Base-by-base conservation (phyloP, 2,113 vertebrate genomes). In the Lophotis ruficrista region DNA sequence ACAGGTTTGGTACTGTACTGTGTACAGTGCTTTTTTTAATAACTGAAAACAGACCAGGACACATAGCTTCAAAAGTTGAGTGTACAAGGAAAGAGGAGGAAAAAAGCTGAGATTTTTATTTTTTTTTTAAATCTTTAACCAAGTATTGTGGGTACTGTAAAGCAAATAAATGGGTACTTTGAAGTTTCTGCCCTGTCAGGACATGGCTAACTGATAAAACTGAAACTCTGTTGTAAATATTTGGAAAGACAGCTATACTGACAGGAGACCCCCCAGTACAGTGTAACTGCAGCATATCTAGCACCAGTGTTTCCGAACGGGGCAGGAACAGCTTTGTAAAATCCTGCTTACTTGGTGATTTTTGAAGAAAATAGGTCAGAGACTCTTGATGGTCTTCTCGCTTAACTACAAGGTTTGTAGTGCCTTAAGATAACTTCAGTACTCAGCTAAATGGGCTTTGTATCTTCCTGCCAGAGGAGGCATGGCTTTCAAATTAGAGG, bases 11-110 rank as follows among this genome's bases (percentile, higher is more conserved):
- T 92, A 91, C 73, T 93, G 65, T 87, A 69, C 91, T 62, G 24
- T 77, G 68, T 79, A 70, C 83, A 91, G 92, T 73, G 80, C 33
- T 70, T 85, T 96, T 89, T 89, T 53, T 13, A 94, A 31, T 87
- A 93, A 95, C 71, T 96, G 57, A 89, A 95, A 97, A 80, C 72
- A 95, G 94, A 94, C 33, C 38, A 86, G 51, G 37, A 58, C 35
- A 25, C 6, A 5, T 80, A 78, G 83, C 92, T 94, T 83, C 82
- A 71, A 73, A 96, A 84, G n/a, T 56, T 88, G 88, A 87, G 53
- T 68, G 14, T 88, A 68, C 57, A 91, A 83, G 60, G 30, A 61
- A 93, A 88, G 89, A 81, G 41, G 48, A 91, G 47, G 37, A 7
- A 31, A 77, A 97, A 95, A 72, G 28, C 69, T 87, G 35, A 13